phyloP scores from a whole-genome alignment of 2,888 invertebrate genomes.

The Cryptophagus acutangulus region DNA sequence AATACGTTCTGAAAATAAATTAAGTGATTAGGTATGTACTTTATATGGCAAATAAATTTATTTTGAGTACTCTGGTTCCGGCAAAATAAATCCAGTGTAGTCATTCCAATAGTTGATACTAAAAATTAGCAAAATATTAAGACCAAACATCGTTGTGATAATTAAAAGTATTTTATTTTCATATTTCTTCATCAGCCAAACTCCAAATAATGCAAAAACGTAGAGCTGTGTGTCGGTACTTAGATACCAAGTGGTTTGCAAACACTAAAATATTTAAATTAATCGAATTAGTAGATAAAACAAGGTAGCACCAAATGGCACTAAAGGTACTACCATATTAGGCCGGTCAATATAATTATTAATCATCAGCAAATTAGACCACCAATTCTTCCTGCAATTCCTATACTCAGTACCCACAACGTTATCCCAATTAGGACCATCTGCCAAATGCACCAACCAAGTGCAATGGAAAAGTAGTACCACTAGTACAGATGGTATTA shows the following conservation, averaged over 20 bases:
- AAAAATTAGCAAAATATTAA: constrained; percentile 12
- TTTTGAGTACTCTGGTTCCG: too few relatives aligned
- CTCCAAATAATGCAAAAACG: constrained; percentile 18
- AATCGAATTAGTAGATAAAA: too few relatives aligned
- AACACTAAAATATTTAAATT: constrained; percentile 24
- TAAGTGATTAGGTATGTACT: too few relatives aligned
- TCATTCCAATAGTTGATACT: constrained; percentile 23
- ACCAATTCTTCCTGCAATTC: constrained; percentile 36
- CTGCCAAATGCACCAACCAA: constrained; percentile 28
- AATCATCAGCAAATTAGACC: constrained; percentile 35
- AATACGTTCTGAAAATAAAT: too few relatives aligned
- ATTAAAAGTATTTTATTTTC: neutral
- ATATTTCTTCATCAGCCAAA: constrained; percentile 1
- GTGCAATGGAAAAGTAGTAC: constrained; percentile 29
- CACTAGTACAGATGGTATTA: constrained; percentile 29
- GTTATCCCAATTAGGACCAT: constrained; percentile 35
- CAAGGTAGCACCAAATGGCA: too few relatives aligned
- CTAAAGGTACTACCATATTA: too few relatives aligned
- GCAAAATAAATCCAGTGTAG: constrained; percentile 18
- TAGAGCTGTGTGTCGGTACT: constrained; percentile 33
- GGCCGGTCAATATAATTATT: constrained; percentile 33
- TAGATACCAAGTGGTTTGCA: constrained; percentile 33
- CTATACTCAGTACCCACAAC: constrained; percentile 29
- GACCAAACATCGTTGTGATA: neutral
- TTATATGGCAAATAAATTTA: too few relatives aligned